A percentile compares a stretch with the other conserved stretches of the same genome.
Conservation (phyloP, 2,113 vertebrate species). For the Mirounga angustirostris region DNA sequence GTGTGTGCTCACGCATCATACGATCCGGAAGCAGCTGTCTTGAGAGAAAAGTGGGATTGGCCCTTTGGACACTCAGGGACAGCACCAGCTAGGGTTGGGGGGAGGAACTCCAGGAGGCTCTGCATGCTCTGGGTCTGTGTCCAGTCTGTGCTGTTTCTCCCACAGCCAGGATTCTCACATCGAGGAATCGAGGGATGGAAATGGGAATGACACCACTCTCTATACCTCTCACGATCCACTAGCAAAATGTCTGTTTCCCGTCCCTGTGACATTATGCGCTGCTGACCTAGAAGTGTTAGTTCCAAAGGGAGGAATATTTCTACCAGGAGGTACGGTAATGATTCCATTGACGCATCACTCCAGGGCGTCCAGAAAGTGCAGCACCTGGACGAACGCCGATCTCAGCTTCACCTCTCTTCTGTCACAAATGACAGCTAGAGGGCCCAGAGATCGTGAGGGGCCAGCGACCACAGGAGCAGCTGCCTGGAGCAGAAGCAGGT, state of each 20-base stretch:
- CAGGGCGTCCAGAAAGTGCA: neutral
- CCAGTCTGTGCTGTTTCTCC: neutral
- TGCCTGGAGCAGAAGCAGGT: neutral
- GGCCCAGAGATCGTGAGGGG: neutral
- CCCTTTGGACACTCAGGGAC: neutral
- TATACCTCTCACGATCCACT: neutral
- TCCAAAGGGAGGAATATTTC: neutral
- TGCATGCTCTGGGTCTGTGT: neutral
- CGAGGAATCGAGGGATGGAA: neutral
- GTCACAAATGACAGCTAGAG: neutral
- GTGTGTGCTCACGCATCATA: neutral
- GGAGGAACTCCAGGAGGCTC: neutral
- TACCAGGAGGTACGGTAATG: neutral
- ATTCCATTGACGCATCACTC: neutral
- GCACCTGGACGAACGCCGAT: neutral
- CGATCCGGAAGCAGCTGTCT: neutral
- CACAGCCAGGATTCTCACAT: neutral
- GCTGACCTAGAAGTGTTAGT: neutral
- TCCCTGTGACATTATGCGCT: neutral
- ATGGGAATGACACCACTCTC: neutral
- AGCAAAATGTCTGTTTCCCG: neutral
- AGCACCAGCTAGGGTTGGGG: neutral
- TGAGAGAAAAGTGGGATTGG: neutral
- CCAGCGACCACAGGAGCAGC: no score
- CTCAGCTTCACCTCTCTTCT: no score